Conservation (phyloP, 2,113 vertebrate species). For the Brachyhypopomus gauderio region DNA sequence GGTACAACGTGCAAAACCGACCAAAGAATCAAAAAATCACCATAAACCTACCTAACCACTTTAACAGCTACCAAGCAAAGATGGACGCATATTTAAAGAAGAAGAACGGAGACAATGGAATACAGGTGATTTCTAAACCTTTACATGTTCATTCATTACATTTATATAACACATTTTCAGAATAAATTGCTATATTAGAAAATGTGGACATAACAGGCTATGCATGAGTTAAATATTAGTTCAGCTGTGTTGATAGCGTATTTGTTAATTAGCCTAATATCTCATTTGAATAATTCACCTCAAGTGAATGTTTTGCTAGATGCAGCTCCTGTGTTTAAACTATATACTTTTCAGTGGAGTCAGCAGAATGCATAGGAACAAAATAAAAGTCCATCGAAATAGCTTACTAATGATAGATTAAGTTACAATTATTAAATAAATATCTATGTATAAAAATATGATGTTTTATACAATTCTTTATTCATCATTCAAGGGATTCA, state of each 20-base stretch:
- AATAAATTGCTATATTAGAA: not conserved
- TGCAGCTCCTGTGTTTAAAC: not conserved
- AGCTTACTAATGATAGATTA: too few species aligned
- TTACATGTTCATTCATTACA: too few species aligned
- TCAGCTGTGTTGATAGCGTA: too few species aligned
- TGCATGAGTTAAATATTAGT: too few species aligned
- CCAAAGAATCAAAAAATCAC: too few species aligned
- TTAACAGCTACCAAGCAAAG: slow-evolving; percentile 33
- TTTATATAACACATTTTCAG: not conserved
- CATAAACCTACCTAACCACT: not conserved
- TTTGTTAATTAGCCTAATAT: too few species aligned
- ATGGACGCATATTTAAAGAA: slow-evolving; percentile 72
- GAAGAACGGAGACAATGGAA: slow-evolving; percentile 57
- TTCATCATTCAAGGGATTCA: too few species aligned
- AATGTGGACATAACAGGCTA: too few species aligned
- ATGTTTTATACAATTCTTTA: too few species aligned
- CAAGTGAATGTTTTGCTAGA: not conserved
- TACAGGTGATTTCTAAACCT: slow-evolving; percentile 34
- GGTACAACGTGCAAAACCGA: slow-evolving; percentile 30
- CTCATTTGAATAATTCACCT: too few species aligned
- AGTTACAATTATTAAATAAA: not conserved
- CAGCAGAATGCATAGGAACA: slow-evolving; percentile 2
- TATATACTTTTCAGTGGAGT: not conserved
- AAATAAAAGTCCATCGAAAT: not conserved
- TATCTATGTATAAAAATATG: not conserved